Percentiles rank a stretch among this genome's conserved stretches.
These are phyloP conservation scores for Canis aureus DNA, from an alignment of 2,113 vertebrate genomes.

Conservation along the genomic window DNA sequence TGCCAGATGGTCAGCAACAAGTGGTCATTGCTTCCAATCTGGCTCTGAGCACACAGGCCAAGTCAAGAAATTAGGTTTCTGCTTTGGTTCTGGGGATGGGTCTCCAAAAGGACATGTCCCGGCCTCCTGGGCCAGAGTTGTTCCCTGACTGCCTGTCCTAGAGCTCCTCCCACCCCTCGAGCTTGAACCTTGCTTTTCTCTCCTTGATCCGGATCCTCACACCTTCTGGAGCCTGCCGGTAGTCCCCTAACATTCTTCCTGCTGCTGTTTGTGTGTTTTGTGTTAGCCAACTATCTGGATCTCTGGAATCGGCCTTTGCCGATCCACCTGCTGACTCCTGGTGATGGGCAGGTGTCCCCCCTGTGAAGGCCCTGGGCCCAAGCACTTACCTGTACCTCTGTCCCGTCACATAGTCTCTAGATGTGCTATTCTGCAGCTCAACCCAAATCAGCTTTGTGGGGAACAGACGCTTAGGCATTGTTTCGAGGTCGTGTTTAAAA, in stretches of 20 bases:
- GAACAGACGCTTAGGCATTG: neutral
- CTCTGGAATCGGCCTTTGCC: conserved; percentile 13
- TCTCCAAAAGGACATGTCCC: neutral
- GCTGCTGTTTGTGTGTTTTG: neutral
- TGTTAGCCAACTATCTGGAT: neutral
- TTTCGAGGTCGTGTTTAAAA: conserved; percentile 3
- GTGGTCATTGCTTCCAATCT: neutral
- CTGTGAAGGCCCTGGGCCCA: neutral
- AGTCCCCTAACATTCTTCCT: neutral
- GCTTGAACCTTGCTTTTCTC: neutral
- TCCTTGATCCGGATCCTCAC: neutral
- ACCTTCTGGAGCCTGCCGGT: neutral
- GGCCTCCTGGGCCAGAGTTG: neutral
- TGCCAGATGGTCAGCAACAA: neutral
- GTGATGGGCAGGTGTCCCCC: neutral
- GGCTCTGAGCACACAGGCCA: conserved; percentile 6
- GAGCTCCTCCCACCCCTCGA: neutral
- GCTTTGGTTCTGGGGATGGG: neutral
- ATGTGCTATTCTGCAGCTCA: neutral
- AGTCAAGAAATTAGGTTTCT: neutral
- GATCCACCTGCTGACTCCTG: neutral
- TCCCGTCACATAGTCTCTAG: neutral
- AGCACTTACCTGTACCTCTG: neutral
- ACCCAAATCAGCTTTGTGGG: neutral
- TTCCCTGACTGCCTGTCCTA: neutral